These are phyloP conservation scores for Halesus radiatus DNA, from an alignment of 1,140 invertebrate species.

Conservation along the genomic window DNA sequence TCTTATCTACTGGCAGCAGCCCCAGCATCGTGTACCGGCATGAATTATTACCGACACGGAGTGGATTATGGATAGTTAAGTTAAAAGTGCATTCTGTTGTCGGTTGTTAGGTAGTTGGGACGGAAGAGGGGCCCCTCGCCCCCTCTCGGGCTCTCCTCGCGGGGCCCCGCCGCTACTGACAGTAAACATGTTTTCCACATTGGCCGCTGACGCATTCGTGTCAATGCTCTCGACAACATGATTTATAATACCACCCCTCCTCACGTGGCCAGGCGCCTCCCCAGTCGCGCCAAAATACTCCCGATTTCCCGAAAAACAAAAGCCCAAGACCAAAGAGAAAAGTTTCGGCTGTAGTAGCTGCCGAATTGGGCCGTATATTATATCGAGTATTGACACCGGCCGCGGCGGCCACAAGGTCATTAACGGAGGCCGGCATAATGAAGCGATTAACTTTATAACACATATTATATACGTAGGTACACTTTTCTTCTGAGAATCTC, in stretches of 20 bases:
- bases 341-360: neutral
- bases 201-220: slow-evolving; percentile 35
- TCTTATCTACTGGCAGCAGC: too few species aligned
- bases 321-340: neutral
- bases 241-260: slow-evolving; percentile 5
- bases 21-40: too few species aligned
- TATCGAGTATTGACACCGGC: slow-evolving; percentile 1
- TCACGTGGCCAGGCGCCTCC: neutral
- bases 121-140: slow-evolving; percentile 6
- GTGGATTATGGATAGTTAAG: too few species aligned
- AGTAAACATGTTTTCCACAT: slow-evolving; percentile 51
- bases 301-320: neutral
- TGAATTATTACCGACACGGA: too few species aligned
- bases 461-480: neutral
- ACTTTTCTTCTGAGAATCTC: neutral
- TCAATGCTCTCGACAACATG: slow-evolving; percentile 44
- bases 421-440: neutral
- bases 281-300: neutral
- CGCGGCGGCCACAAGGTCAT: neutral
- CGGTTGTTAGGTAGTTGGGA: neutral
- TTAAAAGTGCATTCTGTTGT: too few species aligned
- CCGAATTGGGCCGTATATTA: neutral
- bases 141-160: slow-evolving; percentile 34
- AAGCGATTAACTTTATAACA: neutral
- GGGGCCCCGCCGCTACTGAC: slow-evolving; percentile 34